Conservation (phyloP, 2,797 vertebrate species). For the Diplodus sargus region DNA sequence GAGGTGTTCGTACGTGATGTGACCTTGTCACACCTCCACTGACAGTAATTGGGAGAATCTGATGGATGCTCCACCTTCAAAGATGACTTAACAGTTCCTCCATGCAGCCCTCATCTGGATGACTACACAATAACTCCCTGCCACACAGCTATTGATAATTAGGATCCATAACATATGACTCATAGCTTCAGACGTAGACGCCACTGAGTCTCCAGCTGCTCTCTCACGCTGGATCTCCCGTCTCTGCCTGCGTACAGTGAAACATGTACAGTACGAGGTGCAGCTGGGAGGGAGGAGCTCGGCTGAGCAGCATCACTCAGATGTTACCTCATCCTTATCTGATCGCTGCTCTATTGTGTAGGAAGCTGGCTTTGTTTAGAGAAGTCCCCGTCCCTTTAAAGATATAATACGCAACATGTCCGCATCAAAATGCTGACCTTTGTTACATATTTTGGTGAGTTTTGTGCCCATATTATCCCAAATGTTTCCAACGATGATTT, state of each 20-base stretch:
- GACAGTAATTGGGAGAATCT: conserved; percentile 50
- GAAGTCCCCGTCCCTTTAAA: no score
- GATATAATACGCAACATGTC: no score
- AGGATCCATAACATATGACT: conserved; percentile 46
- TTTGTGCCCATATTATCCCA: no score
- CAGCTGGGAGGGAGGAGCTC: conserved; percentile 42
- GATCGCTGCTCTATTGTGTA: conserved; percentile 17
- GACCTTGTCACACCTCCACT: conserved; percentile 65
- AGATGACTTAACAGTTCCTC: conserved; percentile 23
- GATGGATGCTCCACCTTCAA: conserved; percentile 49
- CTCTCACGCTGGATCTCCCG: conserved; percentile 16
- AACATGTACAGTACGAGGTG: conserved; percentile 3
- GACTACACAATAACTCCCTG: conserved; percentile 24
- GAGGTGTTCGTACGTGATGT: conserved; percentile 32
- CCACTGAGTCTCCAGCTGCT: conserved; percentile 18
- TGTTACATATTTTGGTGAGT: no score
- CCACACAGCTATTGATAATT: conserved; percentile 44
- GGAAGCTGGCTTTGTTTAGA: neutral
- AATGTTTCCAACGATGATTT: no score
- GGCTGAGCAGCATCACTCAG: conserved; percentile 6
- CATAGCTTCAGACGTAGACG: conserved; percentile 17
- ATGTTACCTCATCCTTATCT: conserved; percentile 31
- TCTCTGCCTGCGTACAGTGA: conserved; percentile 32
- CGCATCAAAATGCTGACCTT: no score
- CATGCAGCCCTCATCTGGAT: neutral